Conservation (phyloP, 2,113 vertebrate species). For the Excalfactoria chinensis region DNA sequence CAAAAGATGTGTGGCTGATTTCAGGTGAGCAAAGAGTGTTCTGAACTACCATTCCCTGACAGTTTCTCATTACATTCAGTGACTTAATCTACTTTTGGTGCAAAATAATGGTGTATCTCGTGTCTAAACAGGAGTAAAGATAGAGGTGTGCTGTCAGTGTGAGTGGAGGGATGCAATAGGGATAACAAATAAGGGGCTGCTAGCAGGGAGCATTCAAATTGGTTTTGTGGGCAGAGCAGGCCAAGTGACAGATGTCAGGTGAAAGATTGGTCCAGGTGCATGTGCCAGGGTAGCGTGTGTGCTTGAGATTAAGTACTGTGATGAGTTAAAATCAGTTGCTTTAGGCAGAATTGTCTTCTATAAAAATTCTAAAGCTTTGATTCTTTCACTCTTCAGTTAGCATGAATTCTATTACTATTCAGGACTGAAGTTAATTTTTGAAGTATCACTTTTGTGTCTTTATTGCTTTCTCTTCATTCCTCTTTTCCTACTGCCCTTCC, state of each 20-base stretch:
- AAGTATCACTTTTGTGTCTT: neutral
- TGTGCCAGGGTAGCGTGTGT: rapidly evolving
- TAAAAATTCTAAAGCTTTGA: neutral
- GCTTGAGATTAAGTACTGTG: neutral
- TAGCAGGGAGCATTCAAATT: neutral
- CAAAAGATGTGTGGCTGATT: neutral
- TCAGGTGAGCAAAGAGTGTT: neutral
- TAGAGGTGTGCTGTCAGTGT: neutral
- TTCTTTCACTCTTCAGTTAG: neutral
- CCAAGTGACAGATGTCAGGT: neutral
- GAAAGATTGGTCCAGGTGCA: neutral
- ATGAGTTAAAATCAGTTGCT: neutral
- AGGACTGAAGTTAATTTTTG: neutral
- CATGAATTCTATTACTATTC: neutral
- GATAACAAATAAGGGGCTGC: neutral
- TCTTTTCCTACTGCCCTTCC: neutral
- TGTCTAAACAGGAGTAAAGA: neutral
- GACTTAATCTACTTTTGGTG: neutral
- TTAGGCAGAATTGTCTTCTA: neutral
- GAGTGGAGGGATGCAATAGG: neutral
- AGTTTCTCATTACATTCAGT: neutral
- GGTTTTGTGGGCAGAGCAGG: neutral
- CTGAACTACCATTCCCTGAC: neutral
- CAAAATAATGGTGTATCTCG: neutral
- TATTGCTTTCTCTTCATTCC: neutral